phyloP scores from a whole-genome alignment of 2,797 vertebrate genomes.

The Sphenodon punctatus region DNA sequence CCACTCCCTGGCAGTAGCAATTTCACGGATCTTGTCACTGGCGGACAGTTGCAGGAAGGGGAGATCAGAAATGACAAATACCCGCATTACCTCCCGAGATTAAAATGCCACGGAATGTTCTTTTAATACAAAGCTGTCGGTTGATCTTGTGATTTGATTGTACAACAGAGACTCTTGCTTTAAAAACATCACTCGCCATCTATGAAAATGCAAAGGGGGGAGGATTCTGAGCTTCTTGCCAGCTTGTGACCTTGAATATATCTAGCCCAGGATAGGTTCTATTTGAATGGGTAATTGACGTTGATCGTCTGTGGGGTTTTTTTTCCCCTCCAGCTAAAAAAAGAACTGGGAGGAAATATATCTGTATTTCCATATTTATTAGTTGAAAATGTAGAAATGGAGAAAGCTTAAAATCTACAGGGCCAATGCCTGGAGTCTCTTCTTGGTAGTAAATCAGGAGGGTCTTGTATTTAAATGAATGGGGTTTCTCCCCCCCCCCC shows the following conservation, averaged over 20 bases:
- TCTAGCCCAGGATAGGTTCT: background rate
- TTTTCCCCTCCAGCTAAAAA: background rate
- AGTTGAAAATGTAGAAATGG: background rate
- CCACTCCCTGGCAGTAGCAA: conserved; percentile 69
- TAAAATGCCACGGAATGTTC: conserved; percentile 64
- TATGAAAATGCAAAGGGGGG: background rate
- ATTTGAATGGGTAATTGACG: conserved; percentile 10
- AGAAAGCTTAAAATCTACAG: background rate
- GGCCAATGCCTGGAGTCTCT: conserved; percentile 19
- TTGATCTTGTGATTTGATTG: conserved; percentile 29
- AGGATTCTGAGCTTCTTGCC: background rate
- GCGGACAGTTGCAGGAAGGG: conserved; percentile 55
- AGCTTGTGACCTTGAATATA: background rate
- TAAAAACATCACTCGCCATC: background rate
- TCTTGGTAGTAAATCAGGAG: background rate
- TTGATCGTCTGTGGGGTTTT: background rate
- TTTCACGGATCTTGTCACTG: conserved; percentile 70
- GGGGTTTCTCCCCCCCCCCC: conserved; percentile 31
- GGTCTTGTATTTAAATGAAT: conserved; percentile 44
- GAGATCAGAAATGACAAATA: conserved; percentile 71
- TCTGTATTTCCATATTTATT: background rate
- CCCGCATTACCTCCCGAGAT: conserved; percentile 65
- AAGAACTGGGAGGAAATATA: background rate
- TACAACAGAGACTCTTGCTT: background rate
- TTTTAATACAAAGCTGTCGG: conserved; percentile 24